These are phyloP conservation scores for Phaetusa simplex DNA, from an alignment of 2,113 vertebrate genomes.

Conservation along the genomic window DNA sequence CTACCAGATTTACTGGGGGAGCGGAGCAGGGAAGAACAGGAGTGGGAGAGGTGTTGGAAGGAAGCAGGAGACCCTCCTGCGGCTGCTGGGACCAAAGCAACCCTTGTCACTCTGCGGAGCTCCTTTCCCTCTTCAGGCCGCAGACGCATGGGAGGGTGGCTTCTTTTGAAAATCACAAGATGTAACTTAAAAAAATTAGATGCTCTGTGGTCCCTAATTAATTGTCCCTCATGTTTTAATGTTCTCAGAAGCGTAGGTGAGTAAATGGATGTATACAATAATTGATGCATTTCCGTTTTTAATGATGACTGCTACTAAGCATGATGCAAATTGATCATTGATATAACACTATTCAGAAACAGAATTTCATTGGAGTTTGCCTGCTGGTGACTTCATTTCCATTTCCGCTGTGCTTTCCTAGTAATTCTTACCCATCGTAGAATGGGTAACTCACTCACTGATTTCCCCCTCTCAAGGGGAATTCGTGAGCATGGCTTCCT, in stretches of 20 bases:
- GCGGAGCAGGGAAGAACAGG: constrained; percentile 30
- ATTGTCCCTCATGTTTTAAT: neutral
- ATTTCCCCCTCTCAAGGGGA: neutral
- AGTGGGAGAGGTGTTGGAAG: constrained; percentile 46
- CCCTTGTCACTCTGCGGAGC: neutral
- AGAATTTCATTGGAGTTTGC: neutral
- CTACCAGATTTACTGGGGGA: constrained; percentile 52
- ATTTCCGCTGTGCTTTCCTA: neutral
- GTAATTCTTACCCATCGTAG: neutral
- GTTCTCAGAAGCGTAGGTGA: neutral
- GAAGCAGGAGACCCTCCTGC: neutral
- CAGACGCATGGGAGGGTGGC: neutral
- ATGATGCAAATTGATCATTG: neutral
- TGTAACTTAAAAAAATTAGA: neutral
- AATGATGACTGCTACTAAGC: neutral
- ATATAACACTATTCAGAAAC: neutral
- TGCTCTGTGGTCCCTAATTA: neutral
- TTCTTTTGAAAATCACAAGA: neutral
- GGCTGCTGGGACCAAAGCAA: neutral
- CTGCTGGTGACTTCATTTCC: neutral
- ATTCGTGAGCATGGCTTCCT: neutral
- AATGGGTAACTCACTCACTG: neutral
- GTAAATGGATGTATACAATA: neutral
- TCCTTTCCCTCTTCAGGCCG: neutral
- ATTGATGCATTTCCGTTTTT: neutral